Conservation (phyloP, 2,888 invertebrate genomes). For the Plutella xylostella region DNA sequence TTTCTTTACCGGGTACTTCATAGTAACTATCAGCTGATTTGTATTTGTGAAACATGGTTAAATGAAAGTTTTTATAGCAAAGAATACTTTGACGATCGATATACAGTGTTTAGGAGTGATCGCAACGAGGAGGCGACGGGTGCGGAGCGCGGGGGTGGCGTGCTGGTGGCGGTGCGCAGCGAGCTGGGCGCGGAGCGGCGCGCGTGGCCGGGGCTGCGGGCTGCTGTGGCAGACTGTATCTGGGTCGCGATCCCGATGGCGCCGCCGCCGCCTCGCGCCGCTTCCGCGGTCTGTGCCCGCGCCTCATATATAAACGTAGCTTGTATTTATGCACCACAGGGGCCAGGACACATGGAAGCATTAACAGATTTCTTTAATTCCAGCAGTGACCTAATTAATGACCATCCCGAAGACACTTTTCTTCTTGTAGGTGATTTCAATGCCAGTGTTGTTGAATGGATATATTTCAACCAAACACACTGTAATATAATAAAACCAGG, state of each 20-base stretch:
- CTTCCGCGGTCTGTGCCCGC: no score
- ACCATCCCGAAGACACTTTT: slow-evolving; percentile 5
- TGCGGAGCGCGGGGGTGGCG: not conserved
- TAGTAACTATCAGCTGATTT: no score
- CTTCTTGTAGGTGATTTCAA: slow-evolving; percentile 10
- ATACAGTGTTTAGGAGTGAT: not conserved
- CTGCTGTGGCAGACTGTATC: not conserved
- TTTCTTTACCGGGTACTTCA: no score
- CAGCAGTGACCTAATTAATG: slow-evolving; percentile 3
- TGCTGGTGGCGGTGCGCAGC: not conserved
- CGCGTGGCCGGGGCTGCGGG: not conserved
- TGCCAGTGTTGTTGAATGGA: slow-evolving; percentile 2
- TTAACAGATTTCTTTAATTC: slow-evolving; percentile 6
- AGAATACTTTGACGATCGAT: not conserved
- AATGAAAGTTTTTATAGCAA: no score
- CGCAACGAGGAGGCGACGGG: not conserved
- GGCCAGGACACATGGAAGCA: not conserved
- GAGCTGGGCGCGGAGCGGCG: not conserved
- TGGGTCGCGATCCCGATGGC: not conserved
- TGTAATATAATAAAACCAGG: no score
- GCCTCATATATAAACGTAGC: slow-evolving; percentile 2
- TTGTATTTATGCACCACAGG: not conserved
- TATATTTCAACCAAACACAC: not conserved
- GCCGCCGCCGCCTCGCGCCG: not conserved
- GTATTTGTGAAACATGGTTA: no score